phyloP scores from a whole-genome alignment of 2,888 invertebrate genomes.

The Crossocerus cetratus region DNA sequence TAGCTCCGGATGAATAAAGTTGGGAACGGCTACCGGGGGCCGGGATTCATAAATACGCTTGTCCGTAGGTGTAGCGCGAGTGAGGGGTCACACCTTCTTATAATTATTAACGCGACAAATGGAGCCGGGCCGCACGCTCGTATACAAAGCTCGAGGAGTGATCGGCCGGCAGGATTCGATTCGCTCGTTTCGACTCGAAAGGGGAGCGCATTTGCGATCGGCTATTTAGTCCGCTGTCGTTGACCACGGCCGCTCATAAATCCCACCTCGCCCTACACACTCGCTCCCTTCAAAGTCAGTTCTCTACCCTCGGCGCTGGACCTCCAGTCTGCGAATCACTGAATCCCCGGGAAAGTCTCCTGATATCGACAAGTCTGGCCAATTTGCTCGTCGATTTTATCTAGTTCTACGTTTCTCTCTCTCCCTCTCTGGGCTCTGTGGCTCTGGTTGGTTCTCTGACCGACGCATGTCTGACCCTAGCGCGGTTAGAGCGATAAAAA shows the following conservation, averaged over 20 bases:
- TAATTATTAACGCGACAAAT: conserved; percentile 77
- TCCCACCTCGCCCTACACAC: too few species aligned
- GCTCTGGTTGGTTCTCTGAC: too few species aligned
- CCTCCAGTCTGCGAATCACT: not conserved
- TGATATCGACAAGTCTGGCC: not conserved
- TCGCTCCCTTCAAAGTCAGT: too few species aligned
- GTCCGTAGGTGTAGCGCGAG: conserved; percentile 69
- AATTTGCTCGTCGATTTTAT: not conserved
- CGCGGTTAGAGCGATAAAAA: too few species aligned
- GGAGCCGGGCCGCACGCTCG: conserved; percentile 62
- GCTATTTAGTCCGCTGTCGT: conserved; percentile 1
- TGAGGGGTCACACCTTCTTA: conserved; percentile 74
- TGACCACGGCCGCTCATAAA: not conserved
- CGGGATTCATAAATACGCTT: conserved; percentile 71
- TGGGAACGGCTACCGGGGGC: conserved; percentile 48
- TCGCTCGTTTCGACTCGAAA: not conserved
- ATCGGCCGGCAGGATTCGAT: conserved; percentile 4
- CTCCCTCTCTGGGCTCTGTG: too few species aligned
- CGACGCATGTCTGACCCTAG: too few species aligned
- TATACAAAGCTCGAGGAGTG: conserved; percentile 56
- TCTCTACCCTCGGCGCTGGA: too few species aligned
- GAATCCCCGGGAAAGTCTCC: not conserved
- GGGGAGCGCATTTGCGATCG: conserved; percentile 2
- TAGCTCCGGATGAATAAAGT: conserved; percentile 9
- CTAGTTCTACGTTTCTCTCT: not conserved